A percentile compares a stretch with the other conserved stretches of the same genome.
Evolutionary conservation across 2,888 invertebrate genomes (phyloP).

Genomic region (Eledona agricola): DNA sequence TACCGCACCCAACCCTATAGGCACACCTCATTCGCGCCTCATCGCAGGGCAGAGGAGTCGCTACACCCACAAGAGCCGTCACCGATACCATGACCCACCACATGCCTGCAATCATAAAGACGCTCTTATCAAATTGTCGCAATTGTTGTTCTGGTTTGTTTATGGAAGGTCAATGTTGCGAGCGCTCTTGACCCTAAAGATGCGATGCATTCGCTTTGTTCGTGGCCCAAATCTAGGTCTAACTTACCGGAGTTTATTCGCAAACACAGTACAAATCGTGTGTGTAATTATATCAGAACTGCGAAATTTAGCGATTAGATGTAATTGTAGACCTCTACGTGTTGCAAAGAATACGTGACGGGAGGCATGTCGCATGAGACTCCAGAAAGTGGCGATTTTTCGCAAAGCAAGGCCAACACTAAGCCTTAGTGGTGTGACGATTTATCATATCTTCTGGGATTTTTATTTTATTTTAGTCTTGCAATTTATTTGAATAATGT

Average conservation of each 20-base stretch:
- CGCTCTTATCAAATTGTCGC: conserved; percentile 5
- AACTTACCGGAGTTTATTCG: conserved; percentile 4
- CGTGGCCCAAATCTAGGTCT: background rate
- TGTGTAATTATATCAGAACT: conserved; percentile 33
- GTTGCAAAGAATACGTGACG: conserved; percentile 51
- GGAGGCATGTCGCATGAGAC: conserved; percentile 43
- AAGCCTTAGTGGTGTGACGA: background rate
- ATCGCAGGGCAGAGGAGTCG: conserved; percentile 65
- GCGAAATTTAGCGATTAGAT: conserved; percentile 44
- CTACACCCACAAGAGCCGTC: conserved; percentile 55
- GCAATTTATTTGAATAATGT: too few relatives aligned
- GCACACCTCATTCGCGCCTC: conserved; percentile 78
- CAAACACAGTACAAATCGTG: too few relatives aligned
- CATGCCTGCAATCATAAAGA: conserved; percentile 55
- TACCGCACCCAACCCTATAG: conserved; percentile 78
- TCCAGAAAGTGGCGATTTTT: background rate
- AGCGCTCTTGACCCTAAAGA: conserved; percentile 18
- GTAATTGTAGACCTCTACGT: conserved; percentile 33
- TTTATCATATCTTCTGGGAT: too few relatives aligned
- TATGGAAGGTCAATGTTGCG: conserved; percentile 5
- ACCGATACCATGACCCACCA: conserved; percentile 60
- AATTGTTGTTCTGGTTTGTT: background rate
- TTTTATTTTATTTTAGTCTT: too few relatives aligned
- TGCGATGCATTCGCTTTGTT: conserved; percentile 1
- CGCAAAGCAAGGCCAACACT: background rate